Conservation (phyloP, 2,113 vertebrate genomes). For the Strix aluco region DNA sequence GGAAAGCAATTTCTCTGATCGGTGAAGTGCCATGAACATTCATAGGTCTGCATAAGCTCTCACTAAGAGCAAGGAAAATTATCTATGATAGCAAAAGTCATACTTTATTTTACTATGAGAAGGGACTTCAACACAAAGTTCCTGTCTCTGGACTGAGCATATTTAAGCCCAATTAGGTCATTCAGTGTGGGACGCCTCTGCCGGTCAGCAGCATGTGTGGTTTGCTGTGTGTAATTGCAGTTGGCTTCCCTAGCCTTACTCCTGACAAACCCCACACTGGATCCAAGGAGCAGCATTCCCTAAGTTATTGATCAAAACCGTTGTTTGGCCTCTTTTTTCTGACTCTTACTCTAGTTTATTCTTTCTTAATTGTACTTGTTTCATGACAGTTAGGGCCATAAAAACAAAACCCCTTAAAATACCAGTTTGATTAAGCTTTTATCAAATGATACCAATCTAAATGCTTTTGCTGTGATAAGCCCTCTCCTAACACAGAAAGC, state of each 20-base stretch:
- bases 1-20: not conserved
- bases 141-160: rapidly evolving
- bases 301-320: not conserved
- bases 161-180: not conserved
- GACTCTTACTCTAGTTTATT: not conserved
- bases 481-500: not conserved
- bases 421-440: not conserved
- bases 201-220: rapidly evolving
- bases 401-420: not conserved
- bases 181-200: not conserved
- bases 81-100: not conserved
- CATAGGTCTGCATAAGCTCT: not conserved
- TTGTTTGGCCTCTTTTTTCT: not conserved
- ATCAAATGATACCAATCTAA: not conserved
- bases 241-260: not conserved
- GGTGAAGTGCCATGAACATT: not conserved
- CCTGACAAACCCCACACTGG: not conserved
- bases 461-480: not conserved
- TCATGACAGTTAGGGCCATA: not conserved
- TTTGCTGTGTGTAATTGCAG: not conserved
- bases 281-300: not conserved
- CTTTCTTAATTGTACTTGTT: not conserved
- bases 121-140: not conserved
- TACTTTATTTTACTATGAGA: not conserved
- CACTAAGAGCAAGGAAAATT: not conserved